These are phyloP conservation scores for Acanthosepion esculentum DNA, from an alignment of 2,888 invertebrate genomes.

Conservation along the genomic window DNA sequence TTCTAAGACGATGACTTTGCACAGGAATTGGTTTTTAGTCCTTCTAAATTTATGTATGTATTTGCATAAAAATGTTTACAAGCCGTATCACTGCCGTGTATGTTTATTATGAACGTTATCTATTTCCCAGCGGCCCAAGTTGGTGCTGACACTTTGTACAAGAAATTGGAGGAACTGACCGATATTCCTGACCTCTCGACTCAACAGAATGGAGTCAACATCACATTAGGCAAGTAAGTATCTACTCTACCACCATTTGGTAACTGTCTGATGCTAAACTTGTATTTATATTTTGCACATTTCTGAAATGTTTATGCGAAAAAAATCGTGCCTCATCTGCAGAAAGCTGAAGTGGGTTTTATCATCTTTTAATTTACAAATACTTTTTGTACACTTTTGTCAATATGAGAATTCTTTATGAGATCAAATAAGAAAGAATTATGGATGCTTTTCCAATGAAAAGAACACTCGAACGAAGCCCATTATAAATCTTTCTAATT, in stretches of 20 bases:
- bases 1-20: too few species aligned
- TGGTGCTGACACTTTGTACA: conserved; percentile 8
- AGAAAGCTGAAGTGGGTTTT: not conserved
- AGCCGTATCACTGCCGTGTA: not conserved
- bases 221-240: conserved; percentile 37
- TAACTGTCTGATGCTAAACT: not conserved
- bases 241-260: too few species aligned
- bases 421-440: too few species aligned
- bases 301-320: not conserved
- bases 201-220: conserved; percentile 36
- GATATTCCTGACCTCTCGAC: conserved; percentile 24
- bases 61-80: not conserved
- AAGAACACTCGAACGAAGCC: too few species aligned
- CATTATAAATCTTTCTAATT: too few species aligned
- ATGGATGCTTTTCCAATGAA: too few species aligned
- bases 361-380: too few species aligned
- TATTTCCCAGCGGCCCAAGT: not conserved
- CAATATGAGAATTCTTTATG: too few species aligned
- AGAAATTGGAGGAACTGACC: not conserved
- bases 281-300: not conserved
- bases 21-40: too few species aligned
- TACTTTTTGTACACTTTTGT: too few species aligned
- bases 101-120: not conserved
- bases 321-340: not conserved
- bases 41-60: not conserved